Percentiles rank a stretch among this genome's conserved stretches.
Conservation (phyloP, 2,113 vertebrate species). For the Nesoenas mayeri region DNA sequence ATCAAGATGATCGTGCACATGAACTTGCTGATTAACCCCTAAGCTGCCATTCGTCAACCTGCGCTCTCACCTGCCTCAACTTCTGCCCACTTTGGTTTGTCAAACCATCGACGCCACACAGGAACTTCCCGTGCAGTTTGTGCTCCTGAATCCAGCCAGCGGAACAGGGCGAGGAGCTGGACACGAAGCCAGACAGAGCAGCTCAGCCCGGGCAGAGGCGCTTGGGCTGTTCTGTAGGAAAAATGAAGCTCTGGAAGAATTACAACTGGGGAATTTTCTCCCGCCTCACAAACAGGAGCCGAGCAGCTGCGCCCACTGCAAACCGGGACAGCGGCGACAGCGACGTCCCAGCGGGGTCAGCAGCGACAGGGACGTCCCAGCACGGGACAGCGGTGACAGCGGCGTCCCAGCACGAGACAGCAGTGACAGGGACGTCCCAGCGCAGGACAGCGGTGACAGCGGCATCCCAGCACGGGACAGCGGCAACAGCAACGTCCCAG, state of each 20-base stretch:
- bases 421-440: background rate
- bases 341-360: too few species aligned
- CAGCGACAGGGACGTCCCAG: too few species aligned
- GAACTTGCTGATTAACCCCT: background rate
- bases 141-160: background rate
- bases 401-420: too few species aligned
- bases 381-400: too few species aligned
- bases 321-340: background rate
- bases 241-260: background rate
- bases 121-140: too few species aligned
- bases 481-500: too few species aligned
- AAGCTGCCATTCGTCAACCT: background rate
- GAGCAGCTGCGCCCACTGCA: too few species aligned
- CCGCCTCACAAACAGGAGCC: background rate
- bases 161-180: background rate
- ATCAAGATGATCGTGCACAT: too few species aligned
- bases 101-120: too few species aligned
- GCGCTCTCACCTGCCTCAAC: background rate
- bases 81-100: background rate
- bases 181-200: background rate
- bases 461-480: too few species aligned
- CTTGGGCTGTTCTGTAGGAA: background rate
- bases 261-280: background rate
- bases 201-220: background rate
- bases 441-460: background rate